These are phyloP conservation scores for Ganaspis sp. DNA, from an alignment of 1,140 invertebrate genomes.

Conservation along the genomic window DNA sequence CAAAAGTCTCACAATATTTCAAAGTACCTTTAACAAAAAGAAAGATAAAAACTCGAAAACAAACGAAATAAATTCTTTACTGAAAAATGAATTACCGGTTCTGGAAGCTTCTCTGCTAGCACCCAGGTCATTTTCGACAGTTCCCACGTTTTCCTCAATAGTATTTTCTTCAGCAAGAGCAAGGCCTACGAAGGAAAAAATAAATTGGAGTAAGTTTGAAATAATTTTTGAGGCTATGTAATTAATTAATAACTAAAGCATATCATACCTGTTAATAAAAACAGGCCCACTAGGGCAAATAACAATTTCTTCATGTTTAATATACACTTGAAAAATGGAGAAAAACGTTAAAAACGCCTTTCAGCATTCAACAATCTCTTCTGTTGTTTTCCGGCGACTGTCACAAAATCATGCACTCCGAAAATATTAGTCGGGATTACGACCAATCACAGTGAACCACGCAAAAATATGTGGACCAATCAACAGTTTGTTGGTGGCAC, in stretches of 20 bases:
- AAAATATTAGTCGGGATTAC: conserved; percentile 10
- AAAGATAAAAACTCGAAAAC: not conserved
- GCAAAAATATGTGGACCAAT: conserved; percentile 46
- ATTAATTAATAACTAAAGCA: conserved; percentile 42
- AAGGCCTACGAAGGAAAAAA: conserved; percentile 55
- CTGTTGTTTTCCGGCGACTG: conserved; percentile 55
- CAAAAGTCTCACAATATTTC: too few relatives aligned
- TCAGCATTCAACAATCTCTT: not conserved
- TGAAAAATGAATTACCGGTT: conserved; percentile 81
- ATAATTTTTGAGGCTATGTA: conserved; percentile 46
- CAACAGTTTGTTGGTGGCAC: conserved; percentile 23
- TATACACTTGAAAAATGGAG: conserved; percentile 39
- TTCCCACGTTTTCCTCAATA: conserved; percentile 74
- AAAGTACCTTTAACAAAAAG: too few relatives aligned
- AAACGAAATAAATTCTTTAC: not conserved
- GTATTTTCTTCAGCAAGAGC: conserved; percentile 65
- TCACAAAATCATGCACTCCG: conserved; percentile 39
- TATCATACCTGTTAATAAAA: conserved; percentile 77
- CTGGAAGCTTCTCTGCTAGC: conserved; percentile 87
- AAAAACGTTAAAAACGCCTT: conserved; percentile 35
- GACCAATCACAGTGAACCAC: conserved; percentile 41
- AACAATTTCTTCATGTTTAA: conserved; percentile 77
- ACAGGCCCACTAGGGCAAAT: conserved; percentile 72
- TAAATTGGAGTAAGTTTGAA: not conserved
- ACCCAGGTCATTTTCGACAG: conserved; percentile 86